phyloP scores from a whole-genome alignment of 2,797 vertebrate species.

The Myoxocephalus aenaeus region DNA sequence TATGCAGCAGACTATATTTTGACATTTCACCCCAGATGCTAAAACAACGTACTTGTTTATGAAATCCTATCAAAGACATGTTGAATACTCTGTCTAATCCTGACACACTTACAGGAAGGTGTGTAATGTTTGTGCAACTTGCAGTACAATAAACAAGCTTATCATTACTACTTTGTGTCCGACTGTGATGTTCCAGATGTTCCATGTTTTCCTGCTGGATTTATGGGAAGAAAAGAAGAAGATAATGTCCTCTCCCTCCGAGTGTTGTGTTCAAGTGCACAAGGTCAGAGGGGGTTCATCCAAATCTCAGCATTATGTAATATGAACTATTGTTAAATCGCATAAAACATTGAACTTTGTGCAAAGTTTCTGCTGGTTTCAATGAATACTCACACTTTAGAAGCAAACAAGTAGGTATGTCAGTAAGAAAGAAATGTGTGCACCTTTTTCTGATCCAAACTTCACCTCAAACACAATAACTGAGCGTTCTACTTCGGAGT shows the following conservation, averaged over 20 bases:
- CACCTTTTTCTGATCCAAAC: background rate
- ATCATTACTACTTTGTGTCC: background rate
- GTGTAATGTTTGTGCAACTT: too few relatives aligned
- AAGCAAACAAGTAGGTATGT: background rate
- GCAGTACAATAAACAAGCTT: background rate
- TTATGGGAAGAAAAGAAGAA: slow-evolving; percentile 29
- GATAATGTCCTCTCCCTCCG: background rate
- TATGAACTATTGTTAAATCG: background rate
- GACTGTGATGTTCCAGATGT: background rate
- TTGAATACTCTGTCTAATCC: background rate
- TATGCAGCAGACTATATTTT: background rate
- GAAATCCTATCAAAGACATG: background rate
- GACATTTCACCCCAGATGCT: background rate
- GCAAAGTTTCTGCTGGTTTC: background rate
- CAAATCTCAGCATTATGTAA: slow-evolving; percentile 7
- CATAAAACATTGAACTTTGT: background rate
- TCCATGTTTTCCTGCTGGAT: slow-evolving; percentile 10
- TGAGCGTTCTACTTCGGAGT: background rate
- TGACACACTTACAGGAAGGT: too few relatives aligned
- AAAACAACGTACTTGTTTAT: background rate
- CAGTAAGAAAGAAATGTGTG: background rate
- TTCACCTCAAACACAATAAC: background rate
- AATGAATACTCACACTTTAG: background rate
- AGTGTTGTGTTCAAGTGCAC: slow-evolving; percentile 9
- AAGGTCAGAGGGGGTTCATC: background rate